Base-by-base conservation (phyloP, 2,113 vertebrate species). In the Reinhardtius hippoglossoides region DNA sequence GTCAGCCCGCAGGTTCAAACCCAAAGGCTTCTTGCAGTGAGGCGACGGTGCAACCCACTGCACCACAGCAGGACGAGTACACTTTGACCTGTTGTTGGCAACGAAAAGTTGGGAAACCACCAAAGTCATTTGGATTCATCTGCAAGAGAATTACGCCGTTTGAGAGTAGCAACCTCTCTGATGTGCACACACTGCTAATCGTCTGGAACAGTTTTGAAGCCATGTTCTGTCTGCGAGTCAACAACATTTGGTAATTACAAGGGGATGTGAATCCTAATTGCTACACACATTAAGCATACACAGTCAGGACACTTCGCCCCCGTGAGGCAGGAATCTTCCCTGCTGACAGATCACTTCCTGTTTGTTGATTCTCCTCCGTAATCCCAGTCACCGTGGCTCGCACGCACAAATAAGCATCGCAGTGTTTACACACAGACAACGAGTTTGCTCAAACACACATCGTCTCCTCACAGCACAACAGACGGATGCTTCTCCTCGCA, bases 241-340 rank as follows among this genome's bases (percentile, higher is more conserved):
- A 86, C 71, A 87, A 75, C 81, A 81, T 80, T 86, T 78, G 82
- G 84, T 83, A 82, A 91, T 86, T 87, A 84, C 66, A 52, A 84
- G 71, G 60, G 76, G 62, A 80, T 76, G 66, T 67, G 63, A 74
- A 69, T 81, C 35, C 73, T 86, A 84, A 82, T 82, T 83, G 70
- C 67, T 71, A 61, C 54, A 84, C 59, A 52, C 71, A 89, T 70
- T 74, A 84, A 87, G 46, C 78, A 76, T 12, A 72, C 68, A 58
- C 59, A 48, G 75, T 64, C 46, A 54, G 81, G 81, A 81, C 77
- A 74, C 84, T 70, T 79, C 57, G 48, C 68, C 84, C 66, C 57
- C 18, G 12, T 4, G 42, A 44, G 50, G 50, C 18, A 9, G 18
- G 50, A n/a, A n/a, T n/a, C 50, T 15, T 23, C 23, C 48, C 75